phyloP scores from a whole-genome alignment of 1,140 invertebrate species.

The Agrypnia vestita region DNA sequence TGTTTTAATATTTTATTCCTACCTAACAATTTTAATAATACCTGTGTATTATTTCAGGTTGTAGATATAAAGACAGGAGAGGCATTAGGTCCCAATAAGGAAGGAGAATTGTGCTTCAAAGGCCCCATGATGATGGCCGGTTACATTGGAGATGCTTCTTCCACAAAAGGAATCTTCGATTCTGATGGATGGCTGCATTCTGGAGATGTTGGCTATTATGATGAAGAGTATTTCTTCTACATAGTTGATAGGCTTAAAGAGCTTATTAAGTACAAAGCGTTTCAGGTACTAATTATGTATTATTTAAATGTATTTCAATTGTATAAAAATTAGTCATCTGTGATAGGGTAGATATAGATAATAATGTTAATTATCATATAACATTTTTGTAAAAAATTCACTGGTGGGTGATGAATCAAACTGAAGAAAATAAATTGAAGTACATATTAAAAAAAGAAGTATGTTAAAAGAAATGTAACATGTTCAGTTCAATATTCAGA shows the following conservation, averaged over 20 bases:
- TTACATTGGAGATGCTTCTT: slow-evolving; percentile 77
- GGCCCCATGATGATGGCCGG: slow-evolving; percentile 78
- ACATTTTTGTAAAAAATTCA: too few relatives aligned
- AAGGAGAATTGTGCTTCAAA: slow-evolving; percentile 78
- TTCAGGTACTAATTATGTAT: slow-evolving; percentile 74
- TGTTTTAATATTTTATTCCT: too few relatives aligned
- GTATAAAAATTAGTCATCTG: too few relatives aligned
- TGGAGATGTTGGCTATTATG: slow-evolving; percentile 85
- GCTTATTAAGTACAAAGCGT: slow-evolving; percentile 86
- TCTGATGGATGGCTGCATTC: slow-evolving; percentile 85
- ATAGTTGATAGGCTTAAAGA: slow-evolving; percentile 86
- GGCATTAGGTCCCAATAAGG: slow-evolving; percentile 71
- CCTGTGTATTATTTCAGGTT: slow-evolving; percentile 65
- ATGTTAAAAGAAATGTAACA: too few relatives aligned
- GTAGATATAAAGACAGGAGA: slow-evolving; percentile 73
- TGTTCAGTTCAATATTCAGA: too few relatives aligned
- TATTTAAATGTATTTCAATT: not conserved
- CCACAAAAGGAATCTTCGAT: slow-evolving; percentile 79
- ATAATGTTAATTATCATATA: too few relatives aligned
- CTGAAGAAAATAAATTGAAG: too few relatives aligned
- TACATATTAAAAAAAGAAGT: too few relatives aligned
- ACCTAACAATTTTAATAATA: too few relatives aligned
- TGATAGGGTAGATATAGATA: too few relatives aligned
- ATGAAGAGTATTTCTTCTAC: slow-evolving; percentile 80
- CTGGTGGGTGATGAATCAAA: too few relatives aligned